phyloP scores from a whole-genome alignment of 2,797 vertebrate genomes.

The Tapirus indicus region DNA sequence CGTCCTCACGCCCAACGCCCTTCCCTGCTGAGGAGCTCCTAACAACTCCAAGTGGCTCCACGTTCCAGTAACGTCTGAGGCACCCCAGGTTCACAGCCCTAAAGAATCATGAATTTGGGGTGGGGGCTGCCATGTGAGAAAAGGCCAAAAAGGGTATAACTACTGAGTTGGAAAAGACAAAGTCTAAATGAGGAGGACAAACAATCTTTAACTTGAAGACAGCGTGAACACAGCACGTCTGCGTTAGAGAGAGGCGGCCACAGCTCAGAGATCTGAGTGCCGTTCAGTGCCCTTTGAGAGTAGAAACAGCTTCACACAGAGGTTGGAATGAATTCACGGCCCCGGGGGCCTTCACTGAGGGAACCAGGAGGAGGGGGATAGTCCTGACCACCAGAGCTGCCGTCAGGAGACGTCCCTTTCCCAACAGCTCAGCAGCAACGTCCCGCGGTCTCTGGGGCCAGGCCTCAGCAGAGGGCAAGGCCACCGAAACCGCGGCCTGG shows the following conservation, averaged over 20 bases:
- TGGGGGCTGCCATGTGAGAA: background rate
- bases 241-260: background rate
- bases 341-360: background rate
- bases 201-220: background rate
- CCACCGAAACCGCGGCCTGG: background rate
- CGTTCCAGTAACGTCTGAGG: background rate
- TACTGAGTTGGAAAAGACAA: background rate
- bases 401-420: background rate
- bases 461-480: background rate
- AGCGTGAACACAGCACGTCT: background rate
- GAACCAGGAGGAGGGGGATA: background rate
- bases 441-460: background rate
- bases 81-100: background rate
- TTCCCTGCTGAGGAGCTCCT: background rate
- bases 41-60: background rate
- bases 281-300: background rate
- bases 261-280: background rate
- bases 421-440: background rate
- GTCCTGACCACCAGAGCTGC: background rate
- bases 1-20: fast-evolving
- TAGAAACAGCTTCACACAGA: background rate
- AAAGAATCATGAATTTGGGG: background rate
- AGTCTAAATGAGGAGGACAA: background rate
- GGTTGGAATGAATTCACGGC: background rate
- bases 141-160: background rate